Evolutionary conservation across 2,888 invertebrate genomes (phyloP).

Genomic region (Oligia fasciuncula): DNA sequence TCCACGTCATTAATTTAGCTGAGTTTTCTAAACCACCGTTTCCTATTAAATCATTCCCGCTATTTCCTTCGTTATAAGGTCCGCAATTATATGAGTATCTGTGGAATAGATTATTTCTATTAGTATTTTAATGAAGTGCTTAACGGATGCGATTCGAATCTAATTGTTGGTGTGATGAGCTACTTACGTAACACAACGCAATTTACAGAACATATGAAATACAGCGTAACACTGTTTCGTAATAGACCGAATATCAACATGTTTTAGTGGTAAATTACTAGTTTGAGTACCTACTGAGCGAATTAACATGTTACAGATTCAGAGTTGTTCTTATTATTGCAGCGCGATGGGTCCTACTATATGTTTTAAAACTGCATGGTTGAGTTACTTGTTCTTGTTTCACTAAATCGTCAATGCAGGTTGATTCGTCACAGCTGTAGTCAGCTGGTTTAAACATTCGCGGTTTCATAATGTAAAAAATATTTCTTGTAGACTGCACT

Average conservation of each 20-base stretch:
- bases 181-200: conserved; percentile 48
- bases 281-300: conserved; percentile 20
- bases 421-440: conserved; percentile 22
- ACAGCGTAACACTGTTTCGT: conserved; percentile 49
- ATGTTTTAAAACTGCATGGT: conserved; percentile 33
- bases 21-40: conserved; percentile 51
- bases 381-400: conserved; percentile 39
- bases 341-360: conserved; percentile 5
- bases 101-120: conserved; percentile 49
- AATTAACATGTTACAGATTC: conserved; percentile 40
- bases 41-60: conserved; percentile 40
- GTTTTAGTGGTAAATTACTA: conserved; percentile 41
- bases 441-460: conserved; percentile 9
- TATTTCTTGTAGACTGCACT: conserved; percentile 1
- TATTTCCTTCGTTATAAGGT: conserved; percentile 41
- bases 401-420: conserved; percentile 11
- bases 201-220: conserved; percentile 48
- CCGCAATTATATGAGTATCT: conserved; percentile 37
- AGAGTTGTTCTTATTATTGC: conserved; percentile 26
- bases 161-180: conserved; percentile 63
- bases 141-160: conserved; percentile 69
- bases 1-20: conserved; percentile 21
- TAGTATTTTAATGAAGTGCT: conserved; percentile 66
- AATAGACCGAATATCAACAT: conserved; percentile 51
- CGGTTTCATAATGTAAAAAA: conserved; percentile 15